These are phyloP conservation scores for Cossypha niveicapilla DNA, from an alignment of 2,797 vertebrate genomes.

Conservation along the genomic window DNA sequence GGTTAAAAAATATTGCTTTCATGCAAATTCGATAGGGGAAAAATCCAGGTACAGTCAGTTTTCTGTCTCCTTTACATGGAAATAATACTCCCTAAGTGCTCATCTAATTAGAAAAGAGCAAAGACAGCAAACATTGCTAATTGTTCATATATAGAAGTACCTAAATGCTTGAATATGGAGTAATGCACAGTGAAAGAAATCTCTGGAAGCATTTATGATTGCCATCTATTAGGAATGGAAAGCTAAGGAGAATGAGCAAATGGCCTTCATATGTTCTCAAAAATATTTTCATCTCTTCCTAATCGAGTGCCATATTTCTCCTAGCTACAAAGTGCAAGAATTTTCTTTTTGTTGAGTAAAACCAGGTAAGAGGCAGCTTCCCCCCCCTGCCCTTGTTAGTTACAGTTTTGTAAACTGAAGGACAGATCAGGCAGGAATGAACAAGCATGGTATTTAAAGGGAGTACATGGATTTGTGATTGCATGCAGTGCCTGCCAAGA, in stretches of 20 bases:
- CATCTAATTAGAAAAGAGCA: not conserved
- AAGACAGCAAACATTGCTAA: not conserved
- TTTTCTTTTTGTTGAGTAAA: not conserved
- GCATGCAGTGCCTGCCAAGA: not conserved
- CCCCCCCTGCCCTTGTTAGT: not conserved
- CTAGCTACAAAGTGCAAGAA: not conserved
- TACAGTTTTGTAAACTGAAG: not conserved
- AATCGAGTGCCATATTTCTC: not conserved
- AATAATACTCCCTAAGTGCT: conserved; percentile 24
- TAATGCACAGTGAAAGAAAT: not conserved
- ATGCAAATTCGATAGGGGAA: conserved; percentile 32
- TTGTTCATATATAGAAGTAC: conserved; percentile 15
- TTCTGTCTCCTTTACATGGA: conserved; percentile 33
- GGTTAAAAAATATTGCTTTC: conserved; percentile 58
- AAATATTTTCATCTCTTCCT: conserved; percentile 17
- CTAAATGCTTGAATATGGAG: conserved; percentile 5
- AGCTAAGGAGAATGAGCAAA: not conserved
- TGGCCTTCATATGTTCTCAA: conserved; percentile 44
- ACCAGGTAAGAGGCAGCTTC: conserved; percentile 20
- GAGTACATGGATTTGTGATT: not conserved
- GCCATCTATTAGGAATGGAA: conserved; percentile 28
- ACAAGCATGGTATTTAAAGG: conserved; percentile 4
- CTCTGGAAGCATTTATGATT: conserved; percentile 37
- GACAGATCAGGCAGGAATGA: not conserved
- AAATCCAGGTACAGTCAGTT: conserved; percentile 36